phyloP scores from a whole-genome alignment of 2,113 vertebrate species.

The Brachypteracias leptosomus region DNA sequence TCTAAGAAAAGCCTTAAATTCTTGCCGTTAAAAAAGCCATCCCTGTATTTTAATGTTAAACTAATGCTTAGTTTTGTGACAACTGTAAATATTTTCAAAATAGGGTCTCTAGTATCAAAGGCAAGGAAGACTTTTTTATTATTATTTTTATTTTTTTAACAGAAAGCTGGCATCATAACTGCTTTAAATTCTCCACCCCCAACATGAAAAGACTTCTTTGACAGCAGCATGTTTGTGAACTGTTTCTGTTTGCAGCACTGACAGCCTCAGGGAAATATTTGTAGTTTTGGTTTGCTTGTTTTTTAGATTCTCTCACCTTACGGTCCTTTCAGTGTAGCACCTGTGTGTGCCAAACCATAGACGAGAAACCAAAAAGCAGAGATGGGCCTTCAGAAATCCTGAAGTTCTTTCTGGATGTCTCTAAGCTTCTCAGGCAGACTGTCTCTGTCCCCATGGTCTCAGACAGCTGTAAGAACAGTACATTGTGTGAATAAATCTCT shows the following conservation, averaged over 20 bases:
- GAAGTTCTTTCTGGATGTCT: neutral
- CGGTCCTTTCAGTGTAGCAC: neutral
- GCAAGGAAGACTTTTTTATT: neutral
- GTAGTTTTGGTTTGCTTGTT: neutral
- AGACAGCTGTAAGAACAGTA: neutral
- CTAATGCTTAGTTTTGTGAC: neutral
- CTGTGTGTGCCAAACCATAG: neutral
- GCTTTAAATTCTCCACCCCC: neutral
- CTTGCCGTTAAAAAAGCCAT: neutral
- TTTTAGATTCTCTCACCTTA: neutral
- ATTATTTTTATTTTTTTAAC: neutral
- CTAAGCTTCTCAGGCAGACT: neutral
- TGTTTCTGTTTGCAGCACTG: neutral
- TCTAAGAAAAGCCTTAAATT: neutral
- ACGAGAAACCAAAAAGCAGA: neutral
- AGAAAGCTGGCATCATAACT: neutral
- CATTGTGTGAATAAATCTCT: neutral
- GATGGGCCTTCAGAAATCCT: neutral
- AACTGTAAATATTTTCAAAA: neutral
- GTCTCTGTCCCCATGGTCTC: neutral
- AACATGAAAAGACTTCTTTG: neutral
- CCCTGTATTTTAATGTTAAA: neutral
- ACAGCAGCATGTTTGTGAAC: neutral
- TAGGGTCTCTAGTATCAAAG: neutral
- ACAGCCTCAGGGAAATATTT: neutral